Percentiles rank a stretch among this genome's conserved stretches.
phyloP scores from a whole-genome alignment of 2,113 vertebrate species.

The Lycocorax pyrrhopterus region DNA sequence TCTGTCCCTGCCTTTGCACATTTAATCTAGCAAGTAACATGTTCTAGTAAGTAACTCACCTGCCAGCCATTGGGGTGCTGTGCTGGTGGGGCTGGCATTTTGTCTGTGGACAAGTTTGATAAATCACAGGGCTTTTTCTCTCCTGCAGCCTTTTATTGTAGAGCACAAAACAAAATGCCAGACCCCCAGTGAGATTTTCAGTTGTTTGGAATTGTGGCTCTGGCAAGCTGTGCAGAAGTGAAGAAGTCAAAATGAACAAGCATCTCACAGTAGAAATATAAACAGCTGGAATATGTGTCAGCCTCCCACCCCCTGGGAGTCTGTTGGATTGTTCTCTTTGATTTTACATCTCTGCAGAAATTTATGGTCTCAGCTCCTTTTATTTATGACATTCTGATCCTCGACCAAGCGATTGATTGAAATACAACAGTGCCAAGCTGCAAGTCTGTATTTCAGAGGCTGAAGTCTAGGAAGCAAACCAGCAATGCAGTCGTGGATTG shows the following conservation, averaged over 20 bases:
- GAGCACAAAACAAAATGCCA: conserved; percentile 40
- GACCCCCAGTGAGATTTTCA: neutral
- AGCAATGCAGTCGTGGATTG: neutral
- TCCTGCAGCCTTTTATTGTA: conserved; percentile 22
- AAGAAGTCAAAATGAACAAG: conserved; percentile 35
- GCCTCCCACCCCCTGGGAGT: conserved; percentile 12
- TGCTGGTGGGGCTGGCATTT: conserved; percentile 19
- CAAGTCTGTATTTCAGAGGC: conserved; percentile 50
- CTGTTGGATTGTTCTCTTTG: conserved; percentile 64
- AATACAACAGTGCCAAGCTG: conserved; percentile 65
- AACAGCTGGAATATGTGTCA: conserved; percentile 28
- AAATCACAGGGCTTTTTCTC: neutral
- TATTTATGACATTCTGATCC: conserved; percentile 70
- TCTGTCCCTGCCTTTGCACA: neutral
- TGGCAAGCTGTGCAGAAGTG: conserved; percentile 14
- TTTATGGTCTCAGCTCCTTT: conserved; percentile 64
- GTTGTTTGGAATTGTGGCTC: neutral
- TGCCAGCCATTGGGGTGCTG: neutral
- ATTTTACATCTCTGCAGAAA: conserved; percentile 74
- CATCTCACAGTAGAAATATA: neutral
- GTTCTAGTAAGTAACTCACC: neutral
- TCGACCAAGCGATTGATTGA: conserved; percentile 68
- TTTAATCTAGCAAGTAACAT: neutral
- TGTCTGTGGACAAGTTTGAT: neutral
- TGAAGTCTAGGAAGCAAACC: conserved; percentile 42